Evolutionary conservation across 2,797 vertebrate species (phyloP), one percentile per base, ranked within the genome.

Genomic region (Simalia tracyae): DNA sequence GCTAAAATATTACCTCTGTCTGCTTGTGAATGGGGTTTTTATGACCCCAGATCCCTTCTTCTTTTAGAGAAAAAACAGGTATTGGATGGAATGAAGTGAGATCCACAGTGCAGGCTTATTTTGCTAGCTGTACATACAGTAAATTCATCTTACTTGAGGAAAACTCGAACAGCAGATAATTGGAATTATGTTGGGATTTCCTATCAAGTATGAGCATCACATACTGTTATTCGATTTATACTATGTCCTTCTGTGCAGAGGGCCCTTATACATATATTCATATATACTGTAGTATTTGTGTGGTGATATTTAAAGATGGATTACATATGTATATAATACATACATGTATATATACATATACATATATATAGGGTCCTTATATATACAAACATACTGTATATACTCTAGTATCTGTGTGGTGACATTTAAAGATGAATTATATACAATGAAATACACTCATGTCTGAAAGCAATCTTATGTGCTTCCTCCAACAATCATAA

Each of bases 71-170:
- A 89, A 14, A 87, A 36, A 22, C 50, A 66, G 94, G 8, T 14
- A 36, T 89, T 64, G 63, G 28, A 56, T 89, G 91, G 94, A 95
- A 31, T 5, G 17, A 94, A 93, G 95, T 50, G 6, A 93, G 94
- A 92, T 95, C 93, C 92, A 94, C 89, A 88, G 90, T 7, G 89
- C 84, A 63, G 0, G 93, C 11, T 90, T 76, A 94, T 90, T 93
- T 94, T 89, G 92, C 94, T 91, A 46, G 72, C 36, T 81, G 72
- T 46, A 81, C 42, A 42, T 42, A 42, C 42, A 42, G 42, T 46
- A 81, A 36, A 46, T 12, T 24, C 22, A 89, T 0, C 36, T 26
- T 19, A 11, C 36, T 63, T 26, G 24, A 63, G 11, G 22, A 54
- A 54, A 31, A 15, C 17, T 86, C 9, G 6, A 59, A 31, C 9